Conservation (phyloP, 2,888 invertebrate species). For the Anarsia innoxiella region DNA sequence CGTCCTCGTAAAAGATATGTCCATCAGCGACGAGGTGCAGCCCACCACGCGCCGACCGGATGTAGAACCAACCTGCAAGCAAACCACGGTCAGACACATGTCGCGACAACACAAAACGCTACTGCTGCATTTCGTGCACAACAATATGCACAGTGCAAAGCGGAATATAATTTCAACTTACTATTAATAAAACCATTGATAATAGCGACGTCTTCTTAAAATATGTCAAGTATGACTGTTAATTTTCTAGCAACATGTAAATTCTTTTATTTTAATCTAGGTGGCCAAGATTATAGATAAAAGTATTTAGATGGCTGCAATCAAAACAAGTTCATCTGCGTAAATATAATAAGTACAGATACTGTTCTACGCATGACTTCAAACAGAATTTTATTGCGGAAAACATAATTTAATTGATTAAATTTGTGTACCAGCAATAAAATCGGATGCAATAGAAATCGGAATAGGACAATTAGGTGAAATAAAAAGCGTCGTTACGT, state of each 20-base stretch:
- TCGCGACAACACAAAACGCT: too few species aligned
- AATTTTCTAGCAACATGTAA: conserved; percentile 13
- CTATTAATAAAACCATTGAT: too few species aligned
- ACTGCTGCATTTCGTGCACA: too few species aligned
- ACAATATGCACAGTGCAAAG: too few species aligned
- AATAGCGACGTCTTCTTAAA: too few species aligned
- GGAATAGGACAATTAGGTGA: conserved; percentile 3
- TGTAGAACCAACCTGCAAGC: conserved; percentile 69
- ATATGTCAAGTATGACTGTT: not conserved
- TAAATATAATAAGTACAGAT: not conserved
- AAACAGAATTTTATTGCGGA: too few species aligned
- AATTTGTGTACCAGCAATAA: not conserved
- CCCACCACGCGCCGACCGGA: conserved; percentile 66
- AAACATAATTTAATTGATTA: not conserved
- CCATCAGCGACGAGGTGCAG: conserved; percentile 64
- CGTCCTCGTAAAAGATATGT: conserved; percentile 70
- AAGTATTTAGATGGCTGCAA: conserved; percentile 43
- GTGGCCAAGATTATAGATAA: conserved; percentile 36
- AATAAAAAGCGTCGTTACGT: conserved; percentile 41
- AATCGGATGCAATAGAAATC: not conserved
- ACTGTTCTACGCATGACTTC: not conserved
- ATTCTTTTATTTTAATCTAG: conserved; percentile 41
- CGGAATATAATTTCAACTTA: too few species aligned
- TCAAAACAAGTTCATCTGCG: not conserved
- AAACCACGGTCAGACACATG: conserved; percentile 28